Conservation (phyloP, 53 echinoderm and acorn worm species). For the Holothuria leucospilota region DNA sequence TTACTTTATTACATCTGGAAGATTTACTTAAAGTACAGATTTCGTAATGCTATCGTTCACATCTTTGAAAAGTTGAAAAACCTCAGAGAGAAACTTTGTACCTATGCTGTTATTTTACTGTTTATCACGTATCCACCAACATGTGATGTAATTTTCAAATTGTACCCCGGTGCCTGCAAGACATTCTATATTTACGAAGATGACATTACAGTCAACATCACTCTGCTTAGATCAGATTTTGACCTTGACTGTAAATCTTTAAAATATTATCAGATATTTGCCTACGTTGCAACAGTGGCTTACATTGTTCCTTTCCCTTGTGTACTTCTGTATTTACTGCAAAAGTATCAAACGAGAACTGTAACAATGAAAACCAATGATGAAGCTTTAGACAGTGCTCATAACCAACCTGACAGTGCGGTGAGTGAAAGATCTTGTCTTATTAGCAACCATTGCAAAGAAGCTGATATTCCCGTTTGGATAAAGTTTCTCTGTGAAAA, state of each 20-base stretch:
- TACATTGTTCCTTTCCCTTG: constrained; percentile 7
- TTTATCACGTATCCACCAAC: constrained; percentile 40
- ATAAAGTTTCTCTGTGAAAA: constrained; percentile 32
- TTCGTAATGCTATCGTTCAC: not conserved
- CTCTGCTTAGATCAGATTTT: constrained; percentile 21
- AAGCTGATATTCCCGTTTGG: not conserved
- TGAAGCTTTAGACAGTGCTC: too few relatives aligned
- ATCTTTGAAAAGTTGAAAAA: too few relatives aligned
- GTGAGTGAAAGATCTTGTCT: too few relatives aligned
- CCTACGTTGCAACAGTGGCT: constrained; percentile 2
- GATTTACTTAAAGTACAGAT: not conserved
- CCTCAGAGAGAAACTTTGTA: not conserved
- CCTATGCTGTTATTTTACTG: constrained; percentile 10
- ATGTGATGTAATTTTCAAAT: constrained; percentile 13
- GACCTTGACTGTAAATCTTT: not conserved
- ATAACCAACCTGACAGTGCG: too few relatives aligned
- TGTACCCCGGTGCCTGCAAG: constrained; percentile 13
- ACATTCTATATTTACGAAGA: not conserved
- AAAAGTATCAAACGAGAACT: not conserved
- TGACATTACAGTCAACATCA: not conserved
- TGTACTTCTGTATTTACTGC: not conserved
- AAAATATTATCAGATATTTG: constrained; percentile 4
- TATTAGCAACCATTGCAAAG: too few relatives aligned
- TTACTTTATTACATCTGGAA: not conserved
- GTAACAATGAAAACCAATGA: not conserved